Evolutionary conservation across 2,888 invertebrate species (phyloP).

Genomic region (Crossocerus cetratus): DNA sequence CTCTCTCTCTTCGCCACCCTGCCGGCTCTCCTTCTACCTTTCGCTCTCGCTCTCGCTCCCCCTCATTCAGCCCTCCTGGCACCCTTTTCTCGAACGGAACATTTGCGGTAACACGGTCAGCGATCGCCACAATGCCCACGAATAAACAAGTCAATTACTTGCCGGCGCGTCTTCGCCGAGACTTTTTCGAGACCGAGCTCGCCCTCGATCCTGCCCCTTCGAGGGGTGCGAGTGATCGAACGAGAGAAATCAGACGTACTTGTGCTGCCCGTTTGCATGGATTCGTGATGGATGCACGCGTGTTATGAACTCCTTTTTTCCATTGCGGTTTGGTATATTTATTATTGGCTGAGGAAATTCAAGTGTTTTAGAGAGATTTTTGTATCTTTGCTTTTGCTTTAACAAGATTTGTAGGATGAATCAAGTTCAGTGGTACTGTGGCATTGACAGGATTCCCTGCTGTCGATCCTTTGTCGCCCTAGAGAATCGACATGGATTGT

Average conservation of each 20-base stretch:
- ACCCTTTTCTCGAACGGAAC: slow-evolving; percentile 28
- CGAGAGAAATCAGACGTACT: no score
- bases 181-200: no score
- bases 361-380: neutral
- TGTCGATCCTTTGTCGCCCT: slow-evolving; percentile 60
- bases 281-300: no score
- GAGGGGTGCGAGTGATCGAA: no score
- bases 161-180: neutral
- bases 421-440: slow-evolving; percentile 9
- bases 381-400: neutral
- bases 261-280: no score
- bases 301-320: neutral
- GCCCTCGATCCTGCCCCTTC: no score
- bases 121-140: slow-evolving; percentile 38
- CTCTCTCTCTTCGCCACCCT: slow-evolving; percentile 1
- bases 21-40: neutral
- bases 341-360: no score
- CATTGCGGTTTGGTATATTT: no score
- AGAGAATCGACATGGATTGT: slow-evolving; percentile 56
- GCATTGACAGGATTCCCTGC: slow-evolving; percentile 60
- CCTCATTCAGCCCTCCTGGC: neutral
- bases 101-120: slow-evolving; percentile 64
- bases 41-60: neutral
- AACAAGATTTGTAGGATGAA: no score
- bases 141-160: slow-evolving; percentile 65